Conservation (phyloP, 2,888 invertebrate species). For the Apamea crenata region DNA sequence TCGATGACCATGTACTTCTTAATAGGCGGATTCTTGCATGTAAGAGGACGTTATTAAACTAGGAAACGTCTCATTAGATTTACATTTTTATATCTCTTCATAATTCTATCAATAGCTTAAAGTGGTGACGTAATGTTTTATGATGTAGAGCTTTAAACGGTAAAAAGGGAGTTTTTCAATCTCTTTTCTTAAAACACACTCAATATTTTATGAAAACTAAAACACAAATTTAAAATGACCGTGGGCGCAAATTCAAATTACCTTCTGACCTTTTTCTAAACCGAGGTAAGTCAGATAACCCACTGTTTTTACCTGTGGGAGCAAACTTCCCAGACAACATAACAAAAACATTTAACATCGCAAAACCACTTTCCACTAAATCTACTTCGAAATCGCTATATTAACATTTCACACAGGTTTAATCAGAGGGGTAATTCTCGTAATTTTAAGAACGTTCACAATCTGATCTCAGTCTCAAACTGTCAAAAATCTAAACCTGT, state of each 20-base stretch:
- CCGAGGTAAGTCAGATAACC: background rate
- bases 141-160: background rate
- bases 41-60: constrained; percentile 81
- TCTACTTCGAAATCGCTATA: constrained; percentile 36
- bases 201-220: background rate
- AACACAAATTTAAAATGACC: background rate
- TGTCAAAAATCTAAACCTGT: too few species aligned
- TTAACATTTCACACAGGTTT: constrained; percentile 46
- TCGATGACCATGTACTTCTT: constrained; percentile 91
- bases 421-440: background rate
- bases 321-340: constrained; percentile 33
- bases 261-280: constrained; percentile 10
- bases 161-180: background rate
- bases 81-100: background rate
- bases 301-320: constrained; percentile 14
- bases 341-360: constrained; percentile 34
- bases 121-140: background rate
- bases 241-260: background rate
- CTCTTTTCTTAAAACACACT: background rate
- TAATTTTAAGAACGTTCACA: too few species aligned
- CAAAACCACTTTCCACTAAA: constrained; percentile 20
- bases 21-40: constrained; percentile 93
- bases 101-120: background rate
- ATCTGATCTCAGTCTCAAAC: too few species aligned
- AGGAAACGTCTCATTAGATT: background rate